Evolutionary conservation across 2,888 invertebrate species (phyloP), one percentile per base, ranked within the genome.

Genomic region (Furcula furcula): DNA sequence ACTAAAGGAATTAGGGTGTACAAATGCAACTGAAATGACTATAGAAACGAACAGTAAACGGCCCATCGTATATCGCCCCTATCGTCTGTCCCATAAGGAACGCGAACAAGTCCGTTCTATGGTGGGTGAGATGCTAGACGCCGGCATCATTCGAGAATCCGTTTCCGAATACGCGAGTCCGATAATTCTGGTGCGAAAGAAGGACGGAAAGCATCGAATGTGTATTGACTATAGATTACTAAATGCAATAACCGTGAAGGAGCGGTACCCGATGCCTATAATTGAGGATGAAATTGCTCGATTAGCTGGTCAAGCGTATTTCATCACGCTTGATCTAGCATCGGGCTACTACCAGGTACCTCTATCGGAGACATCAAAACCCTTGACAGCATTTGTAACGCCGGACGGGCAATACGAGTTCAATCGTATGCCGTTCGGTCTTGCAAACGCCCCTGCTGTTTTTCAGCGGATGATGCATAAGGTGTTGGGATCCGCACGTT

Each of bases 351-450:
- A 29, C 11, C 22, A 22, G 6, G 22, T 22, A 6, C 22, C 22
- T 2, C 5, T 22, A 11, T 3, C 22, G 1, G 22, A 22, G 11
- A 10, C 10, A 11, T 7, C 2, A 11, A 22, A 22, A 16, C 31
- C 27, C 7, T 14, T 47, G 0, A 78, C 74, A 0, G 65, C 69
- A 0, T 75, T 78, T 32, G 59, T 67, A 0, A 80, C 71, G 0
- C 64, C 46, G 6, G 51, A 52, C 29, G 52, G 43, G 1, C 41
- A 44, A n/a, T 76, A 46, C 27, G 65, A 77, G 39, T 74, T 59
- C 31, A 52, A 64, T n/a, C 36, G 58, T 0, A 66, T 75, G 67
- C 68, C 71, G 22, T 22, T 22, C 11, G 11, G 22, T 6, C 11
- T 22, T 10, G 22, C 22, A 3, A 22, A 22, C 69, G 40, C 45